A percentile compares a stretch with the other conserved stretches of the same genome.
Evolutionary conservation across 2,888 invertebrate genomes (phyloP).

Genomic region (Dioctria rufipes): DNA sequence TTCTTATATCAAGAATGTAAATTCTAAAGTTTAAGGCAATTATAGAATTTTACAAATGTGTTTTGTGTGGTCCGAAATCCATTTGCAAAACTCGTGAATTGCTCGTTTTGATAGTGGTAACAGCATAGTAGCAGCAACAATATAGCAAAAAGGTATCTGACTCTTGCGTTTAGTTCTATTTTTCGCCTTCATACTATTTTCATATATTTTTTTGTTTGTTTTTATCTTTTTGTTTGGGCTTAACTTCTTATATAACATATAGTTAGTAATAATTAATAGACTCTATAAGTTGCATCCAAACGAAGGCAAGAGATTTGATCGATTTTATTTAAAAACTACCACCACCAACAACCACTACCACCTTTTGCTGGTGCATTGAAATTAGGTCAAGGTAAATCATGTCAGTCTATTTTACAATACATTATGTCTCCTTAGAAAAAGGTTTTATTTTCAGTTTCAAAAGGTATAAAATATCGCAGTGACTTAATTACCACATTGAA

Average conservation of each 20-base stretch:
- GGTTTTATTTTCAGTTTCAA: too few relatives aligned
- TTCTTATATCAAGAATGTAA: conserved; percentile 41
- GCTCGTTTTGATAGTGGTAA: conserved; percentile 44
- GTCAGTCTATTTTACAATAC: too few relatives aligned
- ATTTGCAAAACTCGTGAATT: background rate
- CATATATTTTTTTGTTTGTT: too few relatives aligned
- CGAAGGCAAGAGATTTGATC: conserved; percentile 20
- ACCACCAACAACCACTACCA: conserved; percentile 4
- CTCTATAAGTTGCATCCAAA: conserved; percentile 45
- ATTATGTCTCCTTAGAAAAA: too few relatives aligned
- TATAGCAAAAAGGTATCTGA: conserved; percentile 67
- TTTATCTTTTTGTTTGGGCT: background rate
- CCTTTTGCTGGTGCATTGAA: background rate
- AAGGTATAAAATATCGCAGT: too few relatives aligned
- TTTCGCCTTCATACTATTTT: background rate
- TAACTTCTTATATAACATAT: conserved; percentile 25
- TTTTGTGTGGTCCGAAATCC: background rate
- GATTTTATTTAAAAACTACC: conserved; percentile 3
- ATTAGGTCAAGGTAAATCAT: too few relatives aligned
- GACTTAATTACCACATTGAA: too few relatives aligned
- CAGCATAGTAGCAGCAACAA: conserved; percentile 53
- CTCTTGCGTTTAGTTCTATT: conserved; percentile 68
- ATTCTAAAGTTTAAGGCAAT: conserved; percentile 36
- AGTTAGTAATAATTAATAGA: conserved; percentile 37
- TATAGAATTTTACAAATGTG: background rate